Percentiles rank a stretch among this genome's conserved stretches.
phyloP scores from a whole-genome alignment of 2,797 vertebrate species.

The Chiloscyllium punctatum region DNA sequence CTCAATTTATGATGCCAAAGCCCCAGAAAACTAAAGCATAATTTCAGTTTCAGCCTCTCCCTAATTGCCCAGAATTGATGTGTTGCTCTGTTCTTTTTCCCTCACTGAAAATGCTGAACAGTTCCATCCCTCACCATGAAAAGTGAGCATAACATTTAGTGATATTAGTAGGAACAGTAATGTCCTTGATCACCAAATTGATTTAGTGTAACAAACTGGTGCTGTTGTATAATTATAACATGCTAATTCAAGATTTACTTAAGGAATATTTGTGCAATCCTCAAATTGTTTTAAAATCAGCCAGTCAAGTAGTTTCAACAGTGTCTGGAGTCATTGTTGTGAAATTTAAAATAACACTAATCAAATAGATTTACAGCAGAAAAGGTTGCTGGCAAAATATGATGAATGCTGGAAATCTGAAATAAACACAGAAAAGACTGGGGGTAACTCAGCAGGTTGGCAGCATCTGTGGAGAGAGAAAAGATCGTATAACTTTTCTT shows the following conservation, averaged over 20 bases:
- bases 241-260: no score
- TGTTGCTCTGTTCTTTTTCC: neutral
- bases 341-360: neutral
- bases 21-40: neutral
- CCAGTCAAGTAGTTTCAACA: neutral
- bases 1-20: neutral
- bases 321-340: neutral
- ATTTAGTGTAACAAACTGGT: neutral
- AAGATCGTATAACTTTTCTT: no score
- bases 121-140: no score
- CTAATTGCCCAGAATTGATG: neutral
- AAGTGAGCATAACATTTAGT: neutral
- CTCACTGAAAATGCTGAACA: neutral
- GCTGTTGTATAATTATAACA: neutral
- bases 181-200: neutral
- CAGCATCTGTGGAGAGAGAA: no score
- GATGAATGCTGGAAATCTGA: no score
- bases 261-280: neutral
- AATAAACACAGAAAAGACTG: no score
- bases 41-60: neutral
- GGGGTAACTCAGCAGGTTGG: no score
- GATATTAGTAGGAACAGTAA: neutral
- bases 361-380: no score
- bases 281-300: neutral
- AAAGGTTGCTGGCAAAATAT: neutral